Conservation (phyloP, 2,113 vertebrate species). For the Myotis lucifugus region DNA sequence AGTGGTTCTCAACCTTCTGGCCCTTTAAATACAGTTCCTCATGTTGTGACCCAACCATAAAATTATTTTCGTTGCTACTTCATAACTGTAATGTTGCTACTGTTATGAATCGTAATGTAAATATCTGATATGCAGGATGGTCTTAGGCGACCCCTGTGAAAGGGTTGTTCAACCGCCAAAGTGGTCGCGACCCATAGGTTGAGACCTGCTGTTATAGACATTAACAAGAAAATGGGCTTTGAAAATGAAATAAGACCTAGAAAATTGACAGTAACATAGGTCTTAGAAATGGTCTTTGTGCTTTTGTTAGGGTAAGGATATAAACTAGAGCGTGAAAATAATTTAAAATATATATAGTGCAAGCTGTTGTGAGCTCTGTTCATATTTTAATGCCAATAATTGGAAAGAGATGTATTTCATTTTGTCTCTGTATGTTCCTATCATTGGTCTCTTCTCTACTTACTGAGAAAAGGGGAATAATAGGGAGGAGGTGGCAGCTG, state of each 20-base stretch:
- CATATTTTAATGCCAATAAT: background rate
- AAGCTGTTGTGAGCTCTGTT: background rate
- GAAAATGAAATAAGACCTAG: background rate
- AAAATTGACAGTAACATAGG: background rate
- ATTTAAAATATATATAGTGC: background rate
- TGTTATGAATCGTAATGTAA: too few relatives aligned
- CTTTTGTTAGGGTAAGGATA: background rate
- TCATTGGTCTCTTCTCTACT: background rate
- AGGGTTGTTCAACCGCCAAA: too few relatives aligned
- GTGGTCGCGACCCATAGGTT: too few relatives aligned
- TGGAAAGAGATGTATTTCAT: background rate
- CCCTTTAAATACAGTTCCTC: too few relatives aligned
- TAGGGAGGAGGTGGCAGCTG: background rate
- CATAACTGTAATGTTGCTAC: too few relatives aligned
- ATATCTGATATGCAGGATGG: too few relatives aligned
- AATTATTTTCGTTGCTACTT: too few relatives aligned
- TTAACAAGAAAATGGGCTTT: slow-evolving; percentile 19
- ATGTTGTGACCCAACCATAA: too few relatives aligned
- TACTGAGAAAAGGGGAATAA: background rate
- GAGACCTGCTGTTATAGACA: background rate
- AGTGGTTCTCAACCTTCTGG: too few relatives aligned
- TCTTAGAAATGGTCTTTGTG: background rate
- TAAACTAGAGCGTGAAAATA: slow-evolving; percentile 25
- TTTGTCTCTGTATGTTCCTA: background rate
- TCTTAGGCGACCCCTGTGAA: too few relatives aligned